These are phyloP conservation scores for Bombus balteatus DNA, from an alignment of 1,140 invertebrate genomes.

Conservation along the genomic window DNA sequence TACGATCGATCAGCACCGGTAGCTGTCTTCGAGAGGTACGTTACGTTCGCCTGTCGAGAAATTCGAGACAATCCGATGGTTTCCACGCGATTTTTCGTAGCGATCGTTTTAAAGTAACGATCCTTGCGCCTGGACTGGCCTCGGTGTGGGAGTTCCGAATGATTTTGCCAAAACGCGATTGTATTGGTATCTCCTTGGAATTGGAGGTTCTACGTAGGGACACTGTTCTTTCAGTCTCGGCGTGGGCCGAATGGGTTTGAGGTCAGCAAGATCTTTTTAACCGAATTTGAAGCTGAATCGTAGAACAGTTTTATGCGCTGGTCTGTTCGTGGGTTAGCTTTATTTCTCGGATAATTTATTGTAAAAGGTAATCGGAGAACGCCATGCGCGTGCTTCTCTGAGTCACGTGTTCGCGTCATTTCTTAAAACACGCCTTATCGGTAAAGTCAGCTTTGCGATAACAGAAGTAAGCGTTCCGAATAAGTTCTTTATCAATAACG, in stretches of 20 bases:
- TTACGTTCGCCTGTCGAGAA: background rate
- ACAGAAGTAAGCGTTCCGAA: background rate
- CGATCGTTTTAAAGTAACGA: background rate
- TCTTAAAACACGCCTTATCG: too few species aligned
- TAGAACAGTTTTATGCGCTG: background rate
- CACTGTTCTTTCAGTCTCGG: background rate
- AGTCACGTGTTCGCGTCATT: too few species aligned
- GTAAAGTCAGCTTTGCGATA: too few species aligned
- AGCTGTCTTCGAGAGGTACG: background rate
- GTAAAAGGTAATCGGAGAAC: background rate
- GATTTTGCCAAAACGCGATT: slow-evolving; percentile 5
- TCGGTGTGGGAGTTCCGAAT: slow-evolving; percentile 21
- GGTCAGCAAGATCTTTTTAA: background rate
- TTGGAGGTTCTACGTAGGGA: background rate
- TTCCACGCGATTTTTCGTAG: background rate
- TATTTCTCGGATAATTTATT: too few species aligned
- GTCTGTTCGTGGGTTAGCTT: background rate
- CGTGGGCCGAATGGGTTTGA: slow-evolving; percentile 1
- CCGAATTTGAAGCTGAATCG: background rate
- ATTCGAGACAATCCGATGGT: background rate
- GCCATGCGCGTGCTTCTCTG: background rate
- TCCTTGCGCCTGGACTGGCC: too few species aligned
- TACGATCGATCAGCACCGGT: slow-evolving; percentile 42
- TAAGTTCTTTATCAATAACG: background rate
- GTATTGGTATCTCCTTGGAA: background rate